Evolutionary conservation across 2,888 invertebrate species (phyloP).

Genomic region (Ceratothoa steindachneri): DNA sequence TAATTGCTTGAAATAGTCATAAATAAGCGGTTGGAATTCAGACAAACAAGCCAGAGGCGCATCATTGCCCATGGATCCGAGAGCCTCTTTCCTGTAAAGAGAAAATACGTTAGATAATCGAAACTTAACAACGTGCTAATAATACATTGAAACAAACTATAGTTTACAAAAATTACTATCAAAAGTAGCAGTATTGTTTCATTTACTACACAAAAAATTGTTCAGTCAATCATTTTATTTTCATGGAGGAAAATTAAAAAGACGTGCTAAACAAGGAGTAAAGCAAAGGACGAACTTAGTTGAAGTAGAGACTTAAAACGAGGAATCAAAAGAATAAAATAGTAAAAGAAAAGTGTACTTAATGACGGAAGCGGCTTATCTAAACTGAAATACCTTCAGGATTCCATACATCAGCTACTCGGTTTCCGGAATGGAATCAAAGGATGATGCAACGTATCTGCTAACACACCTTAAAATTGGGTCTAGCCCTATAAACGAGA

Average conservation of each 20-base stretch:
- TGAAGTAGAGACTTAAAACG: neutral
- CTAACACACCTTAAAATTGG: neutral
- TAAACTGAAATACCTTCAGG: neutral
- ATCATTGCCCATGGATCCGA: slow-evolving; percentile 99
- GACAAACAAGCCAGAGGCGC: slow-evolving; percentile 95
- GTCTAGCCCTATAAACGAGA: slow-evolving; percentile 13
- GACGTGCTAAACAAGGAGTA: neutral
- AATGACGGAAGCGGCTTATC: neutral
- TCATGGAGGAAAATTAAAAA: neutral
- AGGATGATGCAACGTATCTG: neutral
- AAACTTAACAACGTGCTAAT: slow-evolving; percentile 4
- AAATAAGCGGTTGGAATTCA: slow-evolving; percentile 86
- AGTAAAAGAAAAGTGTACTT: neutral
- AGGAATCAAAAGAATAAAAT: neutral
- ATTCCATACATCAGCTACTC: neutral
- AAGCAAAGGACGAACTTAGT: neutral
- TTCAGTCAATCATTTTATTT: neutral
- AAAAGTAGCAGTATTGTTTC: neutral
- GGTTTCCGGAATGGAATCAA: neutral
- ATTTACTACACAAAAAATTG: neutral
- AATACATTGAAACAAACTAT: neutral
- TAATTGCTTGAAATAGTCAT: slow-evolving; percentile 96
- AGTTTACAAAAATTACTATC: neutral
- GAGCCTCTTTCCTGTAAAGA: slow-evolving; percentile 82
- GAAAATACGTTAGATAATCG: too few relatives aligned